A percentile compares a stretch with the other conserved stretches of the same genome.
phyloP scores from a whole-genome alignment of 2,797 vertebrate species.

The Diglossa cyanea region DNA sequence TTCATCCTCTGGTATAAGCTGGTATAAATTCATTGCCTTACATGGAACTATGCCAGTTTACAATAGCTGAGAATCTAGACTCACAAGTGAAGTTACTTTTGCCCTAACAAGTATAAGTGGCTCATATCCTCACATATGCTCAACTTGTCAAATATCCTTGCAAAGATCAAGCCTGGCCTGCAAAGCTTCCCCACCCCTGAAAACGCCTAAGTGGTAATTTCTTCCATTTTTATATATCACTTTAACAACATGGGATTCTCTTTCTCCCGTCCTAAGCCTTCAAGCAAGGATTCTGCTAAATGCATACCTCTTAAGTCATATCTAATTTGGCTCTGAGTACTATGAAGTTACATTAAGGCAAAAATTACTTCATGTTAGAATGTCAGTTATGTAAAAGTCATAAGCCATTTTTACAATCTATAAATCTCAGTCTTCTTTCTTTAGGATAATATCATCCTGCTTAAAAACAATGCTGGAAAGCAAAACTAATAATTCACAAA shows the following conservation, averaged over 20 bases:
- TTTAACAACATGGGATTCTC: neutral
- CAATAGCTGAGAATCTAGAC: neutral
- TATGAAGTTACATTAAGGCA: neutral
- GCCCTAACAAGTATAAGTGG: neutral
- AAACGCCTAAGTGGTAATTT: neutral
- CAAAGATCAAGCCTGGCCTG: neutral
- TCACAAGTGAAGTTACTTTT: conserved; percentile 25
- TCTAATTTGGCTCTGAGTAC: neutral
- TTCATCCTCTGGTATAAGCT: conserved; percentile 7
- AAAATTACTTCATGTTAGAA: neutral
- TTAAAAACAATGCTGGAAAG: neutral
- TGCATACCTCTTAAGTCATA: neutral
- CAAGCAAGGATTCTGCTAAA: neutral
- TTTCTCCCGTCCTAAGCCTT: neutral
- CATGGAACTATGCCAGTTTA: neutral
- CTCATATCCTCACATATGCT: neutral
- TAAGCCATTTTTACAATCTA: neutral
- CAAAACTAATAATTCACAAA: neutral
- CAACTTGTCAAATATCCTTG: neutral
- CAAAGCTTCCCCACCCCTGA: neutral
- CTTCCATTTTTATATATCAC: neutral
- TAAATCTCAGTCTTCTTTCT: neutral
- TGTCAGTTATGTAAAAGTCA: neutral
- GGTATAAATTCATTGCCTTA: conserved; percentile 27
- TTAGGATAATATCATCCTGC: neutral